Conservation (phyloP, 2,888 invertebrate species). For the Macrosoma leucophasiata region DNA sequence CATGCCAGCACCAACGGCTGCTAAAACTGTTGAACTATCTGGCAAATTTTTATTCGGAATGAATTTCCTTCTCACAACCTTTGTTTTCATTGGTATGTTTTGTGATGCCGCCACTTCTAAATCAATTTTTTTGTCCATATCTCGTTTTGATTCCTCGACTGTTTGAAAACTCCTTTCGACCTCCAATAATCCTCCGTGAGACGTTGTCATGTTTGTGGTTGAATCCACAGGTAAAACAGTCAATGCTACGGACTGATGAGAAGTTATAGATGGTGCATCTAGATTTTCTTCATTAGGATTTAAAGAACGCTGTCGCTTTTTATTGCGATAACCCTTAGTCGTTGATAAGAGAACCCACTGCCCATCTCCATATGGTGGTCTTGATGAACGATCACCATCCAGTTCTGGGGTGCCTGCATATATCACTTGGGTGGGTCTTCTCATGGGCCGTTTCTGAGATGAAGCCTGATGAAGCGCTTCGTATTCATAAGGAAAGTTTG, state of each 20-base stretch:
- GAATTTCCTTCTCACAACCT: constrained; percentile 47
- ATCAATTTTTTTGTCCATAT: constrained; percentile 57
- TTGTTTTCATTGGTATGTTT: constrained; percentile 44
- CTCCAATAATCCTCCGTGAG: constrained; percentile 84
- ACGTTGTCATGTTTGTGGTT: constrained; percentile 77
- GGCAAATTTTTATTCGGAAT: constrained; percentile 46
- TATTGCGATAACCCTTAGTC: constrained; percentile 83
- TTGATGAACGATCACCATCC: constrained; percentile 68
- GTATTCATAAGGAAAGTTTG: constrained; percentile 66
- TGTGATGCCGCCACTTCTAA: constrained; percentile 45
- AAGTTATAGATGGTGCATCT: constrained; percentile 50
- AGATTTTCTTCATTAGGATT: constrained; percentile 37
- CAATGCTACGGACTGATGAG: constrained; percentile 76
- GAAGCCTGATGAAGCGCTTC: constrained; percentile 57
- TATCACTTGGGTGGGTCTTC: constrained; percentile 64
- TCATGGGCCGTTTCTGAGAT: constrained; percentile 48
- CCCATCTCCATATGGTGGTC: constrained; percentile 81
- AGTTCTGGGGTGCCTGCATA: constrained; percentile 61
- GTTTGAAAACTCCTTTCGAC: constrained; percentile 83
- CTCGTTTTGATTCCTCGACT: constrained; percentile 76
- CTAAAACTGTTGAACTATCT: constrained; percentile 79
- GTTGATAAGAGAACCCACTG: constrained; percentile 87
- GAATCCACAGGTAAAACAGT: constrained; percentile 85
- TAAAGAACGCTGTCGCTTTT: constrained; percentile 61
- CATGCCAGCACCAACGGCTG: constrained; percentile 86